Base-by-base conservation (phyloP, 2,888 invertebrate species). In the Aporophyla nigra region DNA sequence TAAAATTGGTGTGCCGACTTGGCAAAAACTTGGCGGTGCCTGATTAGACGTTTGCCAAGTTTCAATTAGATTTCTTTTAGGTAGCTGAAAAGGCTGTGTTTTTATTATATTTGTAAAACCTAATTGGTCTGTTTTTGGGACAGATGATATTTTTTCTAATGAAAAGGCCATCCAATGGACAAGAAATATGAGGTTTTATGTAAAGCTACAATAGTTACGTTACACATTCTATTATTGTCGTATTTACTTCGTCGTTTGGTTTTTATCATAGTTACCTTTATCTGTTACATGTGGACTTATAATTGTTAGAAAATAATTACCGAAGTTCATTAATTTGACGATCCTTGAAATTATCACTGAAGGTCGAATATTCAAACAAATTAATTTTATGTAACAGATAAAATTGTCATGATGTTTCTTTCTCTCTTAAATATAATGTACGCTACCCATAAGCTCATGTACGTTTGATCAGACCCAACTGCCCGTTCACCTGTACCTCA, bases 21-120 rank as follows among this genome's bases (percentile, higher is more conserved):
- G 65, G 63, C 76, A 86, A 83, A 87, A 87, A 83, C 58, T 77
- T 81, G 24, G 24, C 21, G 0, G 5, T 27, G 65, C 66, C 71
- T 83, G 85, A 87, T 87, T 77, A 87, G 66, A 49, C 63, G 5
- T 71, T 68, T 65, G 74, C 69, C 73, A 76, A 82, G 65, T 79
- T 86, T 76, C 81, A 78, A 78, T 81, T 84, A 78, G 72, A n/a
- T 65, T 81, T 75, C 43, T 83, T 83, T 51, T 79, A 24, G 9
- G 5, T 24, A 58, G 27, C 33, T 77, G 33, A 24, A 56, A 71
- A 65, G 21, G 14, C 14, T 54, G 16, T 10, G 54, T 33, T 79
- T 21, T 79, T 70, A 27, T 58, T 24, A 33, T 56, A 33, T 54
- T 24, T 3, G 59, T 33, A 63, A 61, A 51, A 33, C 21, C 33